Evolutionary conservation across 2,797 vertebrate genomes (phyloP), one percentile per base, ranked within the genome.

Genomic region (Schizothorax lantsangensis): DNA sequence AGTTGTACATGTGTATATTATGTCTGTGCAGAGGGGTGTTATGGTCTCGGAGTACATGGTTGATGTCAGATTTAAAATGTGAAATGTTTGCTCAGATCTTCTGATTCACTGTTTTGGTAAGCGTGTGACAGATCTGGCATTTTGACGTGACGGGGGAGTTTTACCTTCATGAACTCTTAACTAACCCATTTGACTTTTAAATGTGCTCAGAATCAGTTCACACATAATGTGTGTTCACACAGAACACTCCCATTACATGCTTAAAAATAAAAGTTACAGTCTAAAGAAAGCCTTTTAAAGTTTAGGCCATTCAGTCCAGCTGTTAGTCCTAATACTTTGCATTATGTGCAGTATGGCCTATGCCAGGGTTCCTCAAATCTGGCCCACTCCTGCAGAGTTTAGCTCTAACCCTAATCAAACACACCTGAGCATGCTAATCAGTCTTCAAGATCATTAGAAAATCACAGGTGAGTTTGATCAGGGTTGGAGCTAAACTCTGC

Each of bases 41-140:
- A 69, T 52, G 26, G 49, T 81, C 45, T 84, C 72, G 43, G 36
- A 78, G 71, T 73, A 71, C 26, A 62, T 12, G 66, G 38, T 82
- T 75, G 47, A 80, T 38, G 47, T 81, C 73, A 85, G 73, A 77
- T 88, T 74, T 88, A 36, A 7, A 83, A 75, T n/a, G n/a, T 72
- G 49, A 66, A 66, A 62, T 79, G 52, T 85, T 85, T 79, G 75
- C 64, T 49, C 49, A 49, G 7, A 69, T 40, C 21, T 40, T n/a
- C 43, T 89, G 66, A 84, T 84, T 86, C 47, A 90, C 66, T 75
- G 66, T 66, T 89, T 83, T 88, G 57, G 69, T 74, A 84, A 81
- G 49, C n/a, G 21, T 75, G 52, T 84, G 86, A 21, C 81, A 89
- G 47, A 73, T 86, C 57, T 88, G 64, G 36, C 88, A 79, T 86